Evolutionary conservation across 2,888 invertebrate genomes (phyloP), one percentile per base, ranked within the genome.

Genomic region (Dascillus cervinus): DNA sequence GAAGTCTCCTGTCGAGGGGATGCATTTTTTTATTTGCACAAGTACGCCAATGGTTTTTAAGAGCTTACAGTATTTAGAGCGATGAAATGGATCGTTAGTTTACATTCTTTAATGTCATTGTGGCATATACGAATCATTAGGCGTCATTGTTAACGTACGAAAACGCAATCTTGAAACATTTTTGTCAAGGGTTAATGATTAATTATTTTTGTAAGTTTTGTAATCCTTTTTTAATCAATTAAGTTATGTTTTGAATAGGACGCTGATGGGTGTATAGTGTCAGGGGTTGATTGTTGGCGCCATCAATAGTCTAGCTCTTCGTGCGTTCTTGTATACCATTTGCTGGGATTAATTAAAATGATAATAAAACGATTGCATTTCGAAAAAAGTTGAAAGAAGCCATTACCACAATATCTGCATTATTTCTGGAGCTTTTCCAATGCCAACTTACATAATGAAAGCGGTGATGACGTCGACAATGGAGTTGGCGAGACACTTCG

Each of bases 361-460:
- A n/a, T n/a, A n/a, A n/a, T n/a, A 47, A 50, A 50, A 50, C 48
- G 43, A 51, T 55, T 50, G 53, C 52, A 50, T 55, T 54, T 50
- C 51, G 52, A 55, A 52, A 52, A 56, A 57, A 55, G 54, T 54
- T 46, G 43, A 51, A 52, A 56, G 59, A 61, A 60, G 58, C 60
- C 59, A 59, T 58, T 59, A 58, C 56, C 60, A n/a, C n/a, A 58
- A 60, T 61, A 60, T 61, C 60, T 61, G 61, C 60, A 61, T 62
- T 61, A 60, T 61, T 60, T 58, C 54, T 51, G 51, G 47, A 55
- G 55, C 53, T 58, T 50, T 57, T 57, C 55, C 55, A 54, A 52
- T 53, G 58, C 56, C 60, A 60, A 60, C 61, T 62, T 62, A 58
- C 53, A 60, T 61, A 62, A 62, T 62, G 62, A 62, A 61, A 58